Conservation (phyloP, 2,888 invertebrate species). For the Nymphalis polychloros region DNA sequence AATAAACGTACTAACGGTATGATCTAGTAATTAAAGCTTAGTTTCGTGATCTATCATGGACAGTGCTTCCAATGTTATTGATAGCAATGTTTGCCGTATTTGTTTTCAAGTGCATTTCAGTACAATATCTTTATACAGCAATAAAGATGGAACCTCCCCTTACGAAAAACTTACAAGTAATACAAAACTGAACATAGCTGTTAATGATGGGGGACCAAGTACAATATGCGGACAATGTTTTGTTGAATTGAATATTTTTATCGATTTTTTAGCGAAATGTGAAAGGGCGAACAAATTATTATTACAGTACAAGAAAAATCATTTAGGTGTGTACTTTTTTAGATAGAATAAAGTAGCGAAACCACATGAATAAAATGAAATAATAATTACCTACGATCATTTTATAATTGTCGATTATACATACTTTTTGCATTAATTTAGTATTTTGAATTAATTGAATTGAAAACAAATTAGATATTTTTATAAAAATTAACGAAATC, state of each 20-base stretch:
- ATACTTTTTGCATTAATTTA: too few relatives aligned
- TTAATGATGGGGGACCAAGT: constrained; percentile 52
- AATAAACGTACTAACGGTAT: too few relatives aligned
- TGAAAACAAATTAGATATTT: too few relatives aligned
- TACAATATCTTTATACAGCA: constrained; percentile 51
- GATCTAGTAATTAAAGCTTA: neutral
- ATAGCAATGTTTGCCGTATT: constrained; percentile 52
- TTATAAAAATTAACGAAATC: too few relatives aligned
- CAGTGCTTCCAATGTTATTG: neutral
- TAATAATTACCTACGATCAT: too few relatives aligned
- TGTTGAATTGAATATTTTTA: constrained; percentile 53
- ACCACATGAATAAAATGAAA: neutral
- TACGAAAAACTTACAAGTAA: constrained; percentile 52
- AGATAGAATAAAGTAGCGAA: neutral
- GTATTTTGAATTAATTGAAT: too few relatives aligned
- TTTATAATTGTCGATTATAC: too few relatives aligned
- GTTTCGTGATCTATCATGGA: constrained; percentile 2
- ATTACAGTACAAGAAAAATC: constrained; percentile 8
- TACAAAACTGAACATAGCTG: constrained; percentile 49
- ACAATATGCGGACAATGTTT: constrained; percentile 58
- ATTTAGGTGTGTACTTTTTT: neutral
- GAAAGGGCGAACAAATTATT: constrained; percentile 50
- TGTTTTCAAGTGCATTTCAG: constrained; percentile 53
- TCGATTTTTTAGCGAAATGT: constrained; percentile 57
- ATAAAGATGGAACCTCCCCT: constrained; percentile 48